Evolutionary conservation across 1,140 invertebrate species (phyloP).

Genomic region (Trypoxylus dichotomus): DNA sequence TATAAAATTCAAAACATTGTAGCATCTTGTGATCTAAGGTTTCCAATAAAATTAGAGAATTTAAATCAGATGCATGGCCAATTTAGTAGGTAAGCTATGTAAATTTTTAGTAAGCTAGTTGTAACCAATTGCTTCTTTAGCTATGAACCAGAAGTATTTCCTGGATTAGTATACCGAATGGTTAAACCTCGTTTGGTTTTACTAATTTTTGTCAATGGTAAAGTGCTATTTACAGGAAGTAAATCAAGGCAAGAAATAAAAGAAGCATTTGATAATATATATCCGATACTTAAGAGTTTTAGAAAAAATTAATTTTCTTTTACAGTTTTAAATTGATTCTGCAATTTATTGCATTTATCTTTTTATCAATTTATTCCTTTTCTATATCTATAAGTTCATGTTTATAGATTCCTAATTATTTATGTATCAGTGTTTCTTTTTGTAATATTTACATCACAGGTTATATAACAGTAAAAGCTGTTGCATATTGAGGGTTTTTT

Average conservation of each 20-base stretch:
- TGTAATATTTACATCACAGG: no score
- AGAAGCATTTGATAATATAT: constrained; percentile 99
- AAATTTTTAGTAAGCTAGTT: background rate
- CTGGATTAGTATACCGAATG: constrained; percentile 99
- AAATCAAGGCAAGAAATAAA: constrained; percentile 98
- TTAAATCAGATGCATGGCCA: constrained; percentile 92
- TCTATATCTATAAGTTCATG: no score
- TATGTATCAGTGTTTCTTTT: no score
- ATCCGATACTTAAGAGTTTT: constrained; percentile 98
- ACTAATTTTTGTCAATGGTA: constrained; percentile 98
- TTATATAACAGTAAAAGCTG: no score
- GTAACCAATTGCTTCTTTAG: background rate
- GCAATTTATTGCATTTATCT: no score
- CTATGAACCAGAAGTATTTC: constrained; percentile 93
- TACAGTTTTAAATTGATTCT: no score
- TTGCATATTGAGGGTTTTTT: no score
- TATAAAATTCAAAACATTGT: constrained; percentile 99
- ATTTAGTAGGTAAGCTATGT: constrained; percentile 74
- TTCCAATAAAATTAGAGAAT: constrained; percentile 95
- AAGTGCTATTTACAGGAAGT: constrained; percentile 97
- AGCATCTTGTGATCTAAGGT: constrained; percentile 96
- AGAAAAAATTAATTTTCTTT: constrained; percentile 67
- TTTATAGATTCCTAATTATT: no score
- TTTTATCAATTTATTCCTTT: no score
- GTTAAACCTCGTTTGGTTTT: constrained; percentile 98